Conservation (phyloP, 1,140 invertebrate species). For the Halyomorpha halys region DNA sequence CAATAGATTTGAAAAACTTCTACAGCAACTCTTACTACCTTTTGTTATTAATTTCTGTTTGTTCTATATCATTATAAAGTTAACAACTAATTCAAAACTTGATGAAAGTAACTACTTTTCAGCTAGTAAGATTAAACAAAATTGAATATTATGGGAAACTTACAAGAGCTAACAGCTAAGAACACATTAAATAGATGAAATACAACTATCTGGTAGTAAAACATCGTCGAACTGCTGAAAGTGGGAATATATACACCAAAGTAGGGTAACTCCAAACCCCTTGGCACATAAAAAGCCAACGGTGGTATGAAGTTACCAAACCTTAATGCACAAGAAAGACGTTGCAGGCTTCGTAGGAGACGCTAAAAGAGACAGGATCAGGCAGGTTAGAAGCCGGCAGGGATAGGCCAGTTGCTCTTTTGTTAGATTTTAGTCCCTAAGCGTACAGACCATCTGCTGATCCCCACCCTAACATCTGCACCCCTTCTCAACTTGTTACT, state of each 20-base stretch:
- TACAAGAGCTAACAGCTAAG: too few relatives aligned
- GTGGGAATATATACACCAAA: slow-evolving; percentile 5
- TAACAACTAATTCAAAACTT: too few relatives aligned
- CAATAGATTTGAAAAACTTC: too few relatives aligned
- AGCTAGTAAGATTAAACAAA: too few relatives aligned
- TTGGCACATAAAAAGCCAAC: slow-evolving; percentile 28
- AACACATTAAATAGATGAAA: too few relatives aligned
- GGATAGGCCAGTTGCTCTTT: neutral
- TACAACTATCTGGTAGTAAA: too few relatives aligned
- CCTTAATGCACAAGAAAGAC: slow-evolving; percentile 6
- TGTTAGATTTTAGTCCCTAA: neutral
- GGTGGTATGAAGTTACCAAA: slow-evolving; percentile 32
- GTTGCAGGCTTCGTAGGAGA: too few relatives aligned
- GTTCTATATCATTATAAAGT: too few relatives aligned
- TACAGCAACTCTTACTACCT: too few relatives aligned
- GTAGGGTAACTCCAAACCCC: slow-evolving; percentile 31
- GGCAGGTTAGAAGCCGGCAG: slow-evolving; percentile 5
- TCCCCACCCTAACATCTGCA: slow-evolving; percentile 6
- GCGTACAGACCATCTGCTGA: slow-evolving; percentile 3
- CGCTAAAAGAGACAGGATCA: neutral
- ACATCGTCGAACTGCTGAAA: neutral
- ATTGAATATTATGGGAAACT: too few relatives aligned
- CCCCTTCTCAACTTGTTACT: neutral
- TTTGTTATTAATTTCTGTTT: too few relatives aligned
- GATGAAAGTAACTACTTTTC: too few relatives aligned